These are phyloP conservation scores for Hipposideros larvatus DNA, from an alignment of 2,797 vertebrate species.

Conservation along the genomic window DNA sequence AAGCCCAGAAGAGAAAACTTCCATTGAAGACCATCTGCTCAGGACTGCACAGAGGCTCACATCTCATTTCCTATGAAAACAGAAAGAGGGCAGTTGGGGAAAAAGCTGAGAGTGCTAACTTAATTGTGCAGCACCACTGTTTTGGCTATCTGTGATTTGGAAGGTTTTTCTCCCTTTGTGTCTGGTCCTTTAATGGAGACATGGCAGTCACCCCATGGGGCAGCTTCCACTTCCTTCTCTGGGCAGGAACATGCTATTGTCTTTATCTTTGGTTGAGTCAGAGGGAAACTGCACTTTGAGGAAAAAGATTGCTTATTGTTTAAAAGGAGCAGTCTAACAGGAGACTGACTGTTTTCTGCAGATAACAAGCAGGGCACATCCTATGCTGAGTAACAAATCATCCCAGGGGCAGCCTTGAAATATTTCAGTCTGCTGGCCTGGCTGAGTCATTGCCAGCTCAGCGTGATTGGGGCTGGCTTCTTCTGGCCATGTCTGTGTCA, in stretches of 20 bases:
- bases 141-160: not conserved
- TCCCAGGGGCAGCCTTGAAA: not conserved
- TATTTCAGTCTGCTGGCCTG: not conserved
- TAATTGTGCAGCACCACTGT: not conserved
- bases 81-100: not conserved
- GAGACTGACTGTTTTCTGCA: slow-evolving; percentile 40
- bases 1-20: not conserved
- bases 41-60: not conserved
- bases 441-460: slow-evolving; percentile 6
- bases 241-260: not conserved
- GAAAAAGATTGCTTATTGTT: not conserved
- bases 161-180: not conserved
- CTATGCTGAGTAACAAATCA: not conserved
- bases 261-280: not conserved
- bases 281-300: slow-evolving; percentile 61
- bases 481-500: not conserved
- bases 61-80: not conserved
- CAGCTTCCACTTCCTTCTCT: not conserved
- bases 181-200: not conserved
- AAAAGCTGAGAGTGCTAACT: not conserved
- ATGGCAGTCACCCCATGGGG: not conserved
- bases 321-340: not conserved
- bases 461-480: not conserved
- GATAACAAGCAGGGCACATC: slow-evolving; percentile 11
- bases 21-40: not conserved